Evolutionary conservation across 2,888 invertebrate species (phyloP).

Genomic region (Xanthia togata): DNA sequence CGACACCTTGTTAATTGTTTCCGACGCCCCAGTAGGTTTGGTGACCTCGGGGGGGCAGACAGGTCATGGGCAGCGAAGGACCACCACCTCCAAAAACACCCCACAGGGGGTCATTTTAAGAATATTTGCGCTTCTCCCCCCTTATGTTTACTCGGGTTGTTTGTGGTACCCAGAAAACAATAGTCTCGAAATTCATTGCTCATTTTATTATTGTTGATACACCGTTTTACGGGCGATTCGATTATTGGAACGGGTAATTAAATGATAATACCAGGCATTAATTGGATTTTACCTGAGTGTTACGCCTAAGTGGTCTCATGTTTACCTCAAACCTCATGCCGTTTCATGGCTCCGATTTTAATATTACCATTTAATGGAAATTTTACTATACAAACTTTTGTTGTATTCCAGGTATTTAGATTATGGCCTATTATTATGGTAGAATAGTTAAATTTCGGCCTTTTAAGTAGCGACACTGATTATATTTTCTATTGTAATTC

Average conservation of each 20-base stretch:
- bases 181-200: constrained; percentile 90
- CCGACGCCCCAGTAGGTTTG: constrained; percentile 88
- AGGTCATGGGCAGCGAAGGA: constrained; percentile 82
- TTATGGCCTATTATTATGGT: background rate
- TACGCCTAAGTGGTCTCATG: constrained; percentile 72
- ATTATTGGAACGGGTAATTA: constrained; percentile 90
- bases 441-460: background rate
- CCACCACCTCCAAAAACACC: constrained; percentile 77
- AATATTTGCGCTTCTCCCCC: constrained; percentile 88
- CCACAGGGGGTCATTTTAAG: constrained; percentile 88
- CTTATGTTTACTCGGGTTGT: constrained; percentile 89
- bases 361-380: constrained; percentile 47
- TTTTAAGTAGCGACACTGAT: background rate
- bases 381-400: constrained; percentile 32
- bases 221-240: constrained; percentile 89
- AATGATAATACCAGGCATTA: constrained; percentile 90
- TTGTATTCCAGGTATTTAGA: background rate
- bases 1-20: constrained; percentile 91
- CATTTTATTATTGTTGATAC: constrained; percentile 90
- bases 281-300: constrained; percentile 88
- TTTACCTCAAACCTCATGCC: constrained; percentile 64
- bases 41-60: constrained; percentile 84
- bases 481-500: background rate
- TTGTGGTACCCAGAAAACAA: constrained; percentile 90
- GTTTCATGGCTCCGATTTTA: constrained; percentile 53